phyloP scores from a whole-genome alignment of 2,113 vertebrate species.

The Pedionomus torquatus region DNA sequence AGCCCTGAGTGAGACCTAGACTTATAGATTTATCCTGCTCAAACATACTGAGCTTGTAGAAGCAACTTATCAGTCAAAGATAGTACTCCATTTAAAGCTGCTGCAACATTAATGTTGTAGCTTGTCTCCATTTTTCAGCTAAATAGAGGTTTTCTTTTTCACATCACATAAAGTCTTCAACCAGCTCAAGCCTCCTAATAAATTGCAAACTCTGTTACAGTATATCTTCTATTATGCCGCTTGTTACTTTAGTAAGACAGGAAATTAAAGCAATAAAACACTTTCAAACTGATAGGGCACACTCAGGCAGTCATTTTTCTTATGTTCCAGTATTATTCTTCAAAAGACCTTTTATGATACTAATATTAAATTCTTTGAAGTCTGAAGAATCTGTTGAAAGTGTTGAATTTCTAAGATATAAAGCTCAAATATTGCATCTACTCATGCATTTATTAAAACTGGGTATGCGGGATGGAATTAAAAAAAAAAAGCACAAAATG shows the following conservation, averaged over 20 bases:
- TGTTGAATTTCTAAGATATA: slow-evolving; percentile 76
- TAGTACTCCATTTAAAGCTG: slow-evolving; percentile 47
- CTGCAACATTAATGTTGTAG: slow-evolving; percentile 56
- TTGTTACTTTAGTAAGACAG: slow-evolving; percentile 84
- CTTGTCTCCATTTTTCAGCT: slow-evolving; percentile 72
- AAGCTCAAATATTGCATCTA: slow-evolving; percentile 73
- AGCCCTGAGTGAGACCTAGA: not conserved
- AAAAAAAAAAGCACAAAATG: slow-evolving; percentile 66
- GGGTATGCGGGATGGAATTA: slow-evolving; percentile 60
- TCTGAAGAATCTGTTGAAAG: slow-evolving; percentile 78
- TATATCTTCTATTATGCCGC: slow-evolving; percentile 78
- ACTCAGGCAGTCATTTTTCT: slow-evolving; percentile 80
- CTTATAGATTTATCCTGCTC: slow-evolving; percentile 42
- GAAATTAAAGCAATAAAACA: slow-evolving; percentile 88
- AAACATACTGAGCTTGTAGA: slow-evolving; percentile 20
- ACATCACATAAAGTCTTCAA: slow-evolving; percentile 74
- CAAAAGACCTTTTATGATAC: slow-evolving; percentile 81
- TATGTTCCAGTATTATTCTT: slow-evolving; percentile 79
- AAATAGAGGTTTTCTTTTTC: slow-evolving; percentile 75
- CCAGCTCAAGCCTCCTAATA: slow-evolving; percentile 72
- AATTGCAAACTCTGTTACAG: slow-evolving; percentile 77
- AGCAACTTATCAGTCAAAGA: slow-evolving; percentile 58
- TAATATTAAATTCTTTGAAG: slow-evolving; percentile 82
- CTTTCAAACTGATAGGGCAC: slow-evolving; percentile 76
- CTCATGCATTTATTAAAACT: slow-evolving; percentile 80